Percentiles rank a stretch among this genome's conserved stretches.
phyloP scores from a whole-genome alignment of 2,797 vertebrate genomes.

The Megaceryle alcyon region DNA sequence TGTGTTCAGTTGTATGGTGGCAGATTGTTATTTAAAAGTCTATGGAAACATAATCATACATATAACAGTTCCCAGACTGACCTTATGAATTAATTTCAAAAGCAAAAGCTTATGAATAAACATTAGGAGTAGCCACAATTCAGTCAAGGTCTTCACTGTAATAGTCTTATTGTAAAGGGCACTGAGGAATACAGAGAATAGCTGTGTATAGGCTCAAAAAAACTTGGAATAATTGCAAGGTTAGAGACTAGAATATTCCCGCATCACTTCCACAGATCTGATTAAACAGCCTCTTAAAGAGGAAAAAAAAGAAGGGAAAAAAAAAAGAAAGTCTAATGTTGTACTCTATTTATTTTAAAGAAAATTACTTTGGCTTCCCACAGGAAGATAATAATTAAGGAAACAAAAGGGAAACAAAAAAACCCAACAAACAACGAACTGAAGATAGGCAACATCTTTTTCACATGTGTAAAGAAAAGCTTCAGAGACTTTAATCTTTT shows the following conservation, averaged over 20 bases:
- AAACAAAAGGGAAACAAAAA: neutral
- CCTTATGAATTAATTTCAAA: conserved; percentile 6
- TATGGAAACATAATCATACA: neutral
- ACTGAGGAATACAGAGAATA: neutral
- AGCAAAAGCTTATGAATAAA: conserved; percentile 45
- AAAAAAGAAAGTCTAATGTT: neutral
- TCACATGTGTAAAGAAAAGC: neutral
- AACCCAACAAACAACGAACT: neutral
- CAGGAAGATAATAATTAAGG: neutral
- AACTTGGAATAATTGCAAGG: neutral
- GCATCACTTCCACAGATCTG: neutral
- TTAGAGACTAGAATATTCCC: neutral
- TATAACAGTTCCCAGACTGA: neutral
- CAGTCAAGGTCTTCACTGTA: neutral
- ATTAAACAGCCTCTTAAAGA: conserved; percentile 20
- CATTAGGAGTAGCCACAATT: neutral
- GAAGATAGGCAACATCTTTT: neutral
- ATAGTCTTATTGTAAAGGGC: neutral
- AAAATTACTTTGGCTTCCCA: conserved; percentile 41
- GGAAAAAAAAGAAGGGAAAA: neutral
- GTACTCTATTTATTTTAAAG: neutral
- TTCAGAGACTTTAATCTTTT: neutral
- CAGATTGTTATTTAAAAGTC: neutral
- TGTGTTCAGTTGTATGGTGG: neutral
- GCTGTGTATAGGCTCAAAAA: neutral